Evolutionary conservation across 2,113 vertebrate genomes (phyloP).

Genomic region (Phyllostomus hastatus): DNA sequence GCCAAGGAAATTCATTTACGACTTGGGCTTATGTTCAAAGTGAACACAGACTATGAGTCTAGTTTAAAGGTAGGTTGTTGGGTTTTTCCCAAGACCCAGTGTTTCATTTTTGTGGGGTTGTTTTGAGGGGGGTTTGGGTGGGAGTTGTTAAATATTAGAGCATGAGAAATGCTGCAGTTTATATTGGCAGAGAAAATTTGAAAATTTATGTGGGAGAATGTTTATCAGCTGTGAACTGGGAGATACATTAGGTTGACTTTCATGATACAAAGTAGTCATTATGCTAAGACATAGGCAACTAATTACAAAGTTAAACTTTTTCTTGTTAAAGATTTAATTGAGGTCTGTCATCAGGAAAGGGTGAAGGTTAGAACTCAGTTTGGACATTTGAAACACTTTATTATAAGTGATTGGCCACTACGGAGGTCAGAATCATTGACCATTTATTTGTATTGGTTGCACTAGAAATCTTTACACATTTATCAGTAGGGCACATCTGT

Average conservation of each 20-base stretch:
- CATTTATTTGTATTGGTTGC: not conserved
- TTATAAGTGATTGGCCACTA: not conserved
- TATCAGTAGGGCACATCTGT: not conserved
- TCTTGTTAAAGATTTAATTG: constrained; percentile 13
- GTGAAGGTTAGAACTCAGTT: constrained; percentile 32
- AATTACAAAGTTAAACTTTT: not conserved
- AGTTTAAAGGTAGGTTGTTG: constrained; percentile 94
- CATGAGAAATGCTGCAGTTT: constrained; percentile 56
- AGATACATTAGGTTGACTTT: constrained; percentile 23
- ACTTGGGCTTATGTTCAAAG: constrained; percentile 99
- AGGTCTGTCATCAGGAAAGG: not conserved
- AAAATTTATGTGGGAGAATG: constrained; percentile 5
- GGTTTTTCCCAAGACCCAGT: constrained; percentile 41
- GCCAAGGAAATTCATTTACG: constrained; percentile 99
- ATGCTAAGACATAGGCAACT: constrained; percentile 20
- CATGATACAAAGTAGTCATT: constrained; percentile 23
- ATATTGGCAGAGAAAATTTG: constrained; percentile 30
- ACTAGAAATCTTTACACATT: not conserved
- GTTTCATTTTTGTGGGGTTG: constrained; percentile 37
- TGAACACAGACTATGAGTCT: constrained; percentile 97
- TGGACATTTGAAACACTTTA: not conserved
- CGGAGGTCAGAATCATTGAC: not conserved
- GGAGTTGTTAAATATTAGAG: constrained; percentile 48
- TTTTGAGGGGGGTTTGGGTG: not conserved
- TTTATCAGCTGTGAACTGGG: constrained; percentile 17